phyloP scores from a whole-genome alignment of 2,113 vertebrate genomes.

The Sciurus niger region DNA sequence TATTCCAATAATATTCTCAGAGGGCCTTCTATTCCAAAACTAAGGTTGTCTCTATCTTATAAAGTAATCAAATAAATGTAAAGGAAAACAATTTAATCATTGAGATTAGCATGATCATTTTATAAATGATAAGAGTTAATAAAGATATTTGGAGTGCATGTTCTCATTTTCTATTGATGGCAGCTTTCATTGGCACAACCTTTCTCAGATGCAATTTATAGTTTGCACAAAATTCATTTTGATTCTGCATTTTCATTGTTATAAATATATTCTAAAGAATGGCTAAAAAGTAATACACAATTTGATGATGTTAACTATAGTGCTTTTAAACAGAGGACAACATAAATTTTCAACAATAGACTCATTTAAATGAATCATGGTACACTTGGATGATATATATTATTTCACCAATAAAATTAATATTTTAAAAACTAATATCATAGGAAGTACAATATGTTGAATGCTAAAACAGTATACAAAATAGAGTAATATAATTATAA shows the following conservation, averaged over 20 bases:
- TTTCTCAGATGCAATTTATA: slow-evolving; percentile 5
- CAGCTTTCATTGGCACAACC: not conserved
- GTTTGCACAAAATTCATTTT: not conserved
- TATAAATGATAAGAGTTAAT: not conserved
- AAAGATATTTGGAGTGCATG: not conserved
- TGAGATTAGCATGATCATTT: not conserved
- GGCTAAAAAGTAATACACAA: not conserved
- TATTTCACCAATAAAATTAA: not conserved
- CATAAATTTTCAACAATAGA: not conserved
- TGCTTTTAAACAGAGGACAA: not conserved
- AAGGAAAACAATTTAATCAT: not conserved
- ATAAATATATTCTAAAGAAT: slow-evolving; percentile 35
- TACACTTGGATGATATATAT: not conserved
- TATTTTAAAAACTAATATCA: slow-evolving; percentile 28
- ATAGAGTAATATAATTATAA: not conserved
- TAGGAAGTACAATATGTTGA: not conserved
- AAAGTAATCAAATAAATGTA: not conserved
- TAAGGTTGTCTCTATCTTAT: not conserved
- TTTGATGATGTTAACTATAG: not conserved
- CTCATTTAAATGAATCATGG: slow-evolving; percentile 33
- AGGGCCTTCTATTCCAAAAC: not conserved
- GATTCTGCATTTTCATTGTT: not conserved
- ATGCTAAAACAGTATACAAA: not conserved
- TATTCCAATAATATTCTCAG: not conserved
- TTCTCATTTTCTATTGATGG: slow-evolving; percentile 3